Evolutionary conservation across 2,888 invertebrate genomes (phyloP), one percentile per base, ranked within the genome.

Genomic region (Folsomia candida): DNA sequence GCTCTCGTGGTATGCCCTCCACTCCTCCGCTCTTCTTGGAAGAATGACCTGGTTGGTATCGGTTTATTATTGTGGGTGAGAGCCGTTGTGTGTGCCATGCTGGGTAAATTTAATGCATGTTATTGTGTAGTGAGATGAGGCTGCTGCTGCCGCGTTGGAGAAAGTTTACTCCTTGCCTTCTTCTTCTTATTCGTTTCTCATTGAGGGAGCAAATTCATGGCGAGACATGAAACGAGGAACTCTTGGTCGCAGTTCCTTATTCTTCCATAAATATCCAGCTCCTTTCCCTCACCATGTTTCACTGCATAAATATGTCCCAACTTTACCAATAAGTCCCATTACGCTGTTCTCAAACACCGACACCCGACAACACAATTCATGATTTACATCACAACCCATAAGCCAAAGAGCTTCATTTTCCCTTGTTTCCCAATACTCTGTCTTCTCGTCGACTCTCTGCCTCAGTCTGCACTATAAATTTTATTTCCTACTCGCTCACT

Each of bases 271-370:
- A 75, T 77, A 77, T 74, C 71, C 72, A 63, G 60, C 60, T 71
- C 69, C 71, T 71, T 70, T 74, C 66, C 64, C 70, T 62, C 68
- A 70, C 72, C 70, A 71, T 67, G 68, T 63, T 73, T 66, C 68
- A 72, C 67, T 70, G 66, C 75, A 76, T 78, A 78, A 78, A 78
- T 76, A 76, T 76, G 76, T 76, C 78, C 64, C 72, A 76, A 76
- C 76, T 78, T 78, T 76, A 78, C 78, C 78, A 76, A 78, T 78
- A 78, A 75, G 73, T 77, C 73, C 77, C 76, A 74, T 76, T 76
- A 72, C 68, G 69, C 70, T 71, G 70, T 73, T 67, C 72, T 70
- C 71, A 59, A 69, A 66, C 72, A 73, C 69, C 68, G 63, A 74
- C 68, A 67, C 69, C 73, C 75, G 71, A 73, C 78, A 73, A 70